phyloP scores from a whole-genome alignment of 2,888 invertebrate genomes.

The Patella caerulea region DNA sequence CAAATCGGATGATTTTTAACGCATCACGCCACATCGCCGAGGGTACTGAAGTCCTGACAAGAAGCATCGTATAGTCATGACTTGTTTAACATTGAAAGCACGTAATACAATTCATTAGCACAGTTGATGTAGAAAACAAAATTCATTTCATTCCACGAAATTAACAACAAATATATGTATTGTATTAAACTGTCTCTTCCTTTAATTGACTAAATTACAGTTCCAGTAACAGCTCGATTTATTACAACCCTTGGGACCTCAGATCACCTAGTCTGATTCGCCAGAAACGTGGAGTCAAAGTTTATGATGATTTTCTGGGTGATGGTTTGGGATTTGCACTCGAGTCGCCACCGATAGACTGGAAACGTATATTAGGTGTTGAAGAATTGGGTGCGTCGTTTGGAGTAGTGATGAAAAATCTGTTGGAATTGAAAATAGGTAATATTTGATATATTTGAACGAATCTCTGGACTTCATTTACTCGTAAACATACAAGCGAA shows the following conservation, averaged over 20 bases:
- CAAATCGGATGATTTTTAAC: too few species aligned
- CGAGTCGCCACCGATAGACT: conserved; percentile 52
- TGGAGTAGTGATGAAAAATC: conserved; percentile 51
- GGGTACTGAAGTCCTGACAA: too few species aligned
- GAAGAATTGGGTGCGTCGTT: conserved; percentile 51
- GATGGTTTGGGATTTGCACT: conserved; percentile 33
- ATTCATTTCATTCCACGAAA: too few species aligned
- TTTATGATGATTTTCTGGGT: neutral
- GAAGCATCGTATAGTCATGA: too few species aligned
- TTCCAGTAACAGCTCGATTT: neutral
- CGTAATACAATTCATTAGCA: too few species aligned
- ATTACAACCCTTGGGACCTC: conserved; percentile 9
- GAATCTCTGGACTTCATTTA: too few species aligned
- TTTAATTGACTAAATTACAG: neutral
- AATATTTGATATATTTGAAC: neutral
- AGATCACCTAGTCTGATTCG: conserved; percentile 3
- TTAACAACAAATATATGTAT: too few species aligned
- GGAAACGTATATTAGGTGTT: conserved; percentile 48
- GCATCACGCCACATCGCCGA: too few species aligned
- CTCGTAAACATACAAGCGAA: too few species aligned
- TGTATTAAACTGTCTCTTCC: too few species aligned
- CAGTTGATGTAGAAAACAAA: too few species aligned
- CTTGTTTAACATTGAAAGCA: too few species aligned
- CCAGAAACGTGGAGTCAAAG: conserved; percentile 8
- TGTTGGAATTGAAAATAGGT: conserved; percentile 49